phyloP scores from a whole-genome alignment of 1,140 invertebrate species.

The Geopemphigus sp. region DNA sequence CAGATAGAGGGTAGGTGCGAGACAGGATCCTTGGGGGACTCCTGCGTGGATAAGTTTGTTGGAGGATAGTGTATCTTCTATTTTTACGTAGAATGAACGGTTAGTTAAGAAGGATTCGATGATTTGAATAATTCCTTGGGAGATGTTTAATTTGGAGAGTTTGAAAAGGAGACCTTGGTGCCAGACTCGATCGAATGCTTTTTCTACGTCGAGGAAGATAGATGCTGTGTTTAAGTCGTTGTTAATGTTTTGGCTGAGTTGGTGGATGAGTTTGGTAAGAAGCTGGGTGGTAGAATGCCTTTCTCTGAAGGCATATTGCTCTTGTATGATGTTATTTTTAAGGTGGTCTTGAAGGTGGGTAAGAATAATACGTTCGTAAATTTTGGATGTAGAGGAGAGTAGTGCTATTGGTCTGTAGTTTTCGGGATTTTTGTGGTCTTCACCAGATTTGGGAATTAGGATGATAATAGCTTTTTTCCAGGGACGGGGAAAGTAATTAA shows the following conservation, averaged over 20 bases:
- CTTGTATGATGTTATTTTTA: slow-evolving; percentile 49
- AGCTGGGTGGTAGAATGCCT: slow-evolving; percentile 52
- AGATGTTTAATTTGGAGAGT: not conserved
- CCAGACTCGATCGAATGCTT: slow-evolving; percentile 3
- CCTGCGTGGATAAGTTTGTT: not conserved
- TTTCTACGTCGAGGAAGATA: not conserved
- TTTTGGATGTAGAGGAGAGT: not conserved
- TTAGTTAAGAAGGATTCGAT: not conserved
- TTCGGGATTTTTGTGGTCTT: slow-evolving; percentile 51
- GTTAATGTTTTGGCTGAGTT: slow-evolving; percentile 33
- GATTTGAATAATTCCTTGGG: not conserved
- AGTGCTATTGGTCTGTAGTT: slow-evolving; percentile 4
- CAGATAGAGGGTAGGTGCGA: too few species aligned
- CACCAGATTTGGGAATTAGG: slow-evolving; percentile 54
- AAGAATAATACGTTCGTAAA: not conserved
- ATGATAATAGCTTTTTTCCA: slow-evolving; percentile 56
- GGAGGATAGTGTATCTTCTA: not conserved
- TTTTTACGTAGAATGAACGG: not conserved
- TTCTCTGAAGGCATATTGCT: slow-evolving; percentile 55
- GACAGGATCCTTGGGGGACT: not conserved
- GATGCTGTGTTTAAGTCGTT: not conserved
- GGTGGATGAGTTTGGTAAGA: slow-evolving; percentile 45
- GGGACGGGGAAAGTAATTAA: not conserved
- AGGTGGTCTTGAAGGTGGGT: too few species aligned
- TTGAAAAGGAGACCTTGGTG: not conserved